Percentiles rank a stretch among this genome's conserved stretches.
Conservation (phyloP, 2,113 vertebrate species). For the Lagopus leucura region DNA sequence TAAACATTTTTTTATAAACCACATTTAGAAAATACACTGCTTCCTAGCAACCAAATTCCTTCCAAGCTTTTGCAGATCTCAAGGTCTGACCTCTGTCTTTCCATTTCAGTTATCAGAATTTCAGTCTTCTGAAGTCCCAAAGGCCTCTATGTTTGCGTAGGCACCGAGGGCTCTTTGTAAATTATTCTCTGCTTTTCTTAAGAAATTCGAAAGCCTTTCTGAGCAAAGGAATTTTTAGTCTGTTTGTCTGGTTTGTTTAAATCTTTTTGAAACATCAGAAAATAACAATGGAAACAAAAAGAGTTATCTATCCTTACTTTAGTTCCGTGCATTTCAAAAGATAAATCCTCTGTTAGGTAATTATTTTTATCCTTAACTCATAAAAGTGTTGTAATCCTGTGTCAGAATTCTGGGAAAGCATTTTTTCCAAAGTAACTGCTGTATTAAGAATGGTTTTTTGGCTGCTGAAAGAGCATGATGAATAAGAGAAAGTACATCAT, state of each 20-base stretch:
- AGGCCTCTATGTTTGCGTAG: not conserved
- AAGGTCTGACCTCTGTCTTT: not conserved
- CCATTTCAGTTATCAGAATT: not conserved
- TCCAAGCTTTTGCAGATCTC: not conserved
- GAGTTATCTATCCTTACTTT: not conserved
- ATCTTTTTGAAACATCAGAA: not conserved
- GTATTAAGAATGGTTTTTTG: not conserved
- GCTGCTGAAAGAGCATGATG: not conserved
- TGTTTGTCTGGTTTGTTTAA: not conserved
- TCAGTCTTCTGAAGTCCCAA: not conserved
- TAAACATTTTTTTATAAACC: not conserved
- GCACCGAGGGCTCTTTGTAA: not conserved
- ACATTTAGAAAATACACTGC: not conserved
- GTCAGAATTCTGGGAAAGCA: not conserved
- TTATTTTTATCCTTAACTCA: not conserved
- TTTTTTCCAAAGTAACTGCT: conserved; percentile 3
- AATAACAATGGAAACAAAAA: not conserved
- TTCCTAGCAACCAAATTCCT: not conserved
- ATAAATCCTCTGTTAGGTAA: not conserved
- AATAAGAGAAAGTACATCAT: not conserved
- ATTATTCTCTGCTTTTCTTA: not conserved
- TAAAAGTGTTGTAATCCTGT: not conserved
- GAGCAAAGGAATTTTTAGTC: not conserved
- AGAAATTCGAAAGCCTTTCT: not conserved
- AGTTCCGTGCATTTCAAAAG: not conserved